Evolutionary conservation across 2,888 invertebrate genomes (phyloP).

Genomic region (Neoascia interrupta): DNA sequence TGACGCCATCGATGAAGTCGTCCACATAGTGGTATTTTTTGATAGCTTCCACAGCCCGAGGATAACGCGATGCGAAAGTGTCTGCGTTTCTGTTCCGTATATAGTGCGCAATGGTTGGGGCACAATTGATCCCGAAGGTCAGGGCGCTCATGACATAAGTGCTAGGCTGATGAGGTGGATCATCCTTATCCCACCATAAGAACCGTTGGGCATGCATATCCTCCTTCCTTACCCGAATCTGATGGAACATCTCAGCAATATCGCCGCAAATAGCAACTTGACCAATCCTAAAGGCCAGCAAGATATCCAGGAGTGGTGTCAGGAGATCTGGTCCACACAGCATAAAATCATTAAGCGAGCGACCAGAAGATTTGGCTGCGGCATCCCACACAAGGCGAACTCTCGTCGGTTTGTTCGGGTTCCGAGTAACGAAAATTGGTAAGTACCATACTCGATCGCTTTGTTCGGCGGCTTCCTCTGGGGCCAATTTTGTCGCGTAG

Average conservation of each 20-base stretch:
- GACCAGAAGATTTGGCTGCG: background rate
- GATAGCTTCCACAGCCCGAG: slow-evolving; percentile 70
- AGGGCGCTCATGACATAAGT: slow-evolving; percentile 53
- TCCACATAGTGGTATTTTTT: slow-evolving; percentile 72
- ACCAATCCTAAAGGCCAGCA: background rate
- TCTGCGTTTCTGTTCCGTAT: slow-evolving; percentile 40
- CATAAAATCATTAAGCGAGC: background rate
- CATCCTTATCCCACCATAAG: slow-evolving; percentile 68
- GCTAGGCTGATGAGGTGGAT: background rate
- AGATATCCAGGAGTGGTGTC: background rate
- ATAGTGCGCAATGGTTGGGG: too few relatives aligned
- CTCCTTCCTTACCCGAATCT: background rate
- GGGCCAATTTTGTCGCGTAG: slow-evolving; percentile 20
- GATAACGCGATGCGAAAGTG: slow-evolving; percentile 42
- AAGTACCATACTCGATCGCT: background rate
- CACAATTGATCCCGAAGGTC: slow-evolving; percentile 50
- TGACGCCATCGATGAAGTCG: slow-evolving; percentile 70
- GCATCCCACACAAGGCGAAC: slow-evolving; percentile 24
- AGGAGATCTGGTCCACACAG: background rate
- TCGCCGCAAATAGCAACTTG: slow-evolving; percentile 72
- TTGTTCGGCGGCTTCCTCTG: background rate
- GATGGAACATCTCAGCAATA: slow-evolving; percentile 24
- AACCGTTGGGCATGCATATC: slow-evolving; percentile 62
- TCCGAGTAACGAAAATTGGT: slow-evolving; percentile 24
- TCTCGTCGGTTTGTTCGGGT: slow-evolving; percentile 24